These are phyloP conservation scores for Gymnodraco acuticeps DNA, from an alignment of 2,797 vertebrate genomes.

Conservation along the genomic window DNA sequence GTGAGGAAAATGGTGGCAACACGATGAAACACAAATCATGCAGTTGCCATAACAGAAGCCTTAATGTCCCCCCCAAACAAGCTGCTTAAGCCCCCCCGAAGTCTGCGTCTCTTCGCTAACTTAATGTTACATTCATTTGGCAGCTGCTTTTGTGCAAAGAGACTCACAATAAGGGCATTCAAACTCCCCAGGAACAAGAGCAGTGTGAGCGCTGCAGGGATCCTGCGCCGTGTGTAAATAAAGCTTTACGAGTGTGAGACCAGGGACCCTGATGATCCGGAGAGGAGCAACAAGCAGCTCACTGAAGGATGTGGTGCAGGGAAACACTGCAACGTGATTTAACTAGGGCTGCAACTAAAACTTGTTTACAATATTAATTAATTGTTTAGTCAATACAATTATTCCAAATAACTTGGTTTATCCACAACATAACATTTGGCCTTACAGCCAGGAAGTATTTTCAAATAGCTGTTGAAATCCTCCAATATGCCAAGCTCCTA, in stretches of 20 bases:
- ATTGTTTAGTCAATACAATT: background rate
- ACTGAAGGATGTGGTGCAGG: background rate
- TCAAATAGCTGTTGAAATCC: no score
- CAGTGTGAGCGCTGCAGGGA: background rate
- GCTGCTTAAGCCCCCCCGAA: conserved; percentile 5
- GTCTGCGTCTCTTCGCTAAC: background rate
- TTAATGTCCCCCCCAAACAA: conserved; percentile 42
- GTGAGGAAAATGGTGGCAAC: conserved; percentile 8
- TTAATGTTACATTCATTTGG: background rate
- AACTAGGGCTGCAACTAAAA: background rate
- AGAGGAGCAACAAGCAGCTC: background rate
- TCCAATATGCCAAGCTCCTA: no score
- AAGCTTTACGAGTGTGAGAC: conserved; percentile 20
- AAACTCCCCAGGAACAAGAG: background rate
- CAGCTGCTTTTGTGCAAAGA: conserved; percentile 3
- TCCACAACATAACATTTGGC: no score
- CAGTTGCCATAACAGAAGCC: conserved; percentile 63
- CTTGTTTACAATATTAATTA: no score
- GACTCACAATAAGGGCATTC: background rate
- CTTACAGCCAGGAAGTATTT: no score
- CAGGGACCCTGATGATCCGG: background rate
- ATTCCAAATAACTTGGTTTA: background rate
- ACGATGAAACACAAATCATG: conserved; percentile 32
- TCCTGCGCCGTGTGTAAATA: conserved; percentile 7
- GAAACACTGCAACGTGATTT: background rate